Evolutionary conservation across 2,113 vertebrate genomes (phyloP).

Genomic region (Aleadryas rufinucha): DNA sequence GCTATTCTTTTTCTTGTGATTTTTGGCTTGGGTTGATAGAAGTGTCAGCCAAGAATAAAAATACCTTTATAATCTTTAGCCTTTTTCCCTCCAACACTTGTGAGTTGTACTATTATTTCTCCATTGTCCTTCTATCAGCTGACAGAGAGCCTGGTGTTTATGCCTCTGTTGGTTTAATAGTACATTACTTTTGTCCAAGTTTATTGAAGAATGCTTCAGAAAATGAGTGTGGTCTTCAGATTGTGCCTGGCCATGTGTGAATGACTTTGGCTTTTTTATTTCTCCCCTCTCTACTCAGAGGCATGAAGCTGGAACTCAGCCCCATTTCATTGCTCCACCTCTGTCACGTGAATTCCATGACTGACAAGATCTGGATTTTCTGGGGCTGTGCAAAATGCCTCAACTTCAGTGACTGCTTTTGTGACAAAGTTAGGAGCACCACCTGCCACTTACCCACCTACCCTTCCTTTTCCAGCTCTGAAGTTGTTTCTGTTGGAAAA

Average conservation of each 20-base stretch:
- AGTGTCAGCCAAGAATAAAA: slow-evolving; percentile 58
- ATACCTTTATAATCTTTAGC: slow-evolving; percentile 52
- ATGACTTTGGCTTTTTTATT: neutral
- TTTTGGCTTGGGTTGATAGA: slow-evolving; percentile 39
- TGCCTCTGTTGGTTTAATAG: slow-evolving; percentile 25
- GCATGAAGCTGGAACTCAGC: neutral
- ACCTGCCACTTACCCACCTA: neutral
- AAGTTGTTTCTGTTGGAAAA: neutral
- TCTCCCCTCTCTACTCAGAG: neutral
- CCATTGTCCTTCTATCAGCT: slow-evolving; percentile 34
- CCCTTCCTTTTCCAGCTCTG: neutral
- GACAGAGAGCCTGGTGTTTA: slow-evolving; percentile 1
- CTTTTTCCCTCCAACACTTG: slow-evolving; percentile 8
- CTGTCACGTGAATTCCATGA: neutral
- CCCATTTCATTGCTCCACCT: neutral
- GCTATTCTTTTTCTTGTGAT: slow-evolving; percentile 56
- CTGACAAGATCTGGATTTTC: neutral
- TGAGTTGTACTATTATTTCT: slow-evolving; percentile 40
- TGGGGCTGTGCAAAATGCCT: neutral
- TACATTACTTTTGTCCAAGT: slow-evolving; percentile 12
- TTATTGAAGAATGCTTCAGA: neutral
- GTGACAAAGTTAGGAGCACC: neutral
- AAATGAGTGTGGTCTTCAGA: slow-evolving; percentile 4
- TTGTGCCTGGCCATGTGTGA: neutral
- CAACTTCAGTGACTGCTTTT: neutral